A percentile compares a stretch with the other conserved stretches of the same genome.
These are phyloP conservation scores for Bicyclus anynana DNA, from an alignment of 1,140 invertebrate species.

Conservation along the genomic window DNA sequence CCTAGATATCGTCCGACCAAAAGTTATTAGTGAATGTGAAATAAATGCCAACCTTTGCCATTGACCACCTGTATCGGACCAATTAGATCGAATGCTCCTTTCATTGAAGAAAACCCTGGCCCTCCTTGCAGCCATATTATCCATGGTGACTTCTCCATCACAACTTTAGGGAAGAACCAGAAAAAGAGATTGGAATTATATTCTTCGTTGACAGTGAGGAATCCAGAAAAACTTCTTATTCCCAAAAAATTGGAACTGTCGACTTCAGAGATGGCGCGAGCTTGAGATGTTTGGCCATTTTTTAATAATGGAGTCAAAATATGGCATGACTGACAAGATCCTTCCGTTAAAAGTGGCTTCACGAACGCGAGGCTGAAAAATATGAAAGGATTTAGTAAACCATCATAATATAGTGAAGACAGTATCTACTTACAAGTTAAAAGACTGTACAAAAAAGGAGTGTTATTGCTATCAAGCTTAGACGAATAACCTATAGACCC, in stretches of 20 bases:
- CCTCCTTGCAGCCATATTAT: conserved; percentile 90
- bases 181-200: conserved; percentile 90
- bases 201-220: conserved; percentile 78
- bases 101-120: conserved; percentile 82
- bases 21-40: no score
- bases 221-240: conserved; percentile 51
- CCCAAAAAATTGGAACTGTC: conserved; percentile 39
- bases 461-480: no score
- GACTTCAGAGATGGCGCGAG: conserved; percentile 39
- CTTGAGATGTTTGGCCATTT: conserved; percentile 33
- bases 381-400: background rate
- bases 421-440: no score
- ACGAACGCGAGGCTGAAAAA: background rate
- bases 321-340: background rate
- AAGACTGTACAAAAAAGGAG: no score
- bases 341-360: background rate
- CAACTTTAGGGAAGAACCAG: conserved; percentile 88
- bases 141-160: conserved; percentile 79
- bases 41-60: conserved; percentile 4
- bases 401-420: no score
- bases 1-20: no score
- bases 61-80: conserved; percentile 62
- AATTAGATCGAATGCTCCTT: conserved; percentile 84
- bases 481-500: no score
- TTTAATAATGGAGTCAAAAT: conserved; percentile 38